Conservation (phyloP, 1,140 invertebrate species). For the Temnothorax nylanderi region DNA sequence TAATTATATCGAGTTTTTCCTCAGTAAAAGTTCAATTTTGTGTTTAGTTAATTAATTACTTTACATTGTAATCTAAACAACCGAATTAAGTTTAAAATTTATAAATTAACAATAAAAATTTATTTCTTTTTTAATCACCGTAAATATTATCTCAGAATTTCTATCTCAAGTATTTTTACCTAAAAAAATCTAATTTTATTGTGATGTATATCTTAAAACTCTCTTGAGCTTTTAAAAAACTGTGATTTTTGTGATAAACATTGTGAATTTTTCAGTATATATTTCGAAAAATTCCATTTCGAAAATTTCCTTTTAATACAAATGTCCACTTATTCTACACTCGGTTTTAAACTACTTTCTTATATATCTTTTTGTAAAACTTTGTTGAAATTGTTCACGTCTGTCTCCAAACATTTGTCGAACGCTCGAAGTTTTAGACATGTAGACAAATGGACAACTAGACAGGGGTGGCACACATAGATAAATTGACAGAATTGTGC, state of each 20-base stretch:
- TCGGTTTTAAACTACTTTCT: background rate
- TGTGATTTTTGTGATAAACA: background rate
- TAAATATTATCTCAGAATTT: too few species aligned
- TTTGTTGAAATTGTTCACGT: background rate
- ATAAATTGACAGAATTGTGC: background rate
- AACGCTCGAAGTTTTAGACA: constrained; percentile 35
- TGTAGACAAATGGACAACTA: background rate
- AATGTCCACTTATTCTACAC: background rate
- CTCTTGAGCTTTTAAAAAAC: background rate
- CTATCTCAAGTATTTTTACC: background rate
- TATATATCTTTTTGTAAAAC: background rate
- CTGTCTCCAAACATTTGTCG: constrained; percentile 49
- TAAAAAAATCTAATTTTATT: background rate
- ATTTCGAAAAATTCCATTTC: constrained; percentile 8
- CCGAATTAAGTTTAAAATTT: background rate
- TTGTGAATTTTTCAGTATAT: background rate
- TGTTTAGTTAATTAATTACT: background rate
- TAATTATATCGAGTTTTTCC: constrained; percentile 27
- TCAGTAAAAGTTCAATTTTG: constrained; percentile 3
- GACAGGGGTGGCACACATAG: background rate
- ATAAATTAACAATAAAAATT: background rate
- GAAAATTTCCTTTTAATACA: background rate
- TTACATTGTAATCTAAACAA: background rate
- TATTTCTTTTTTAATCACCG: background rate
- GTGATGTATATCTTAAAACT: background rate